Evolutionary conservation across 2,113 vertebrate genomes (phyloP).

Genomic region (Entelurus aequoreus): DNA sequence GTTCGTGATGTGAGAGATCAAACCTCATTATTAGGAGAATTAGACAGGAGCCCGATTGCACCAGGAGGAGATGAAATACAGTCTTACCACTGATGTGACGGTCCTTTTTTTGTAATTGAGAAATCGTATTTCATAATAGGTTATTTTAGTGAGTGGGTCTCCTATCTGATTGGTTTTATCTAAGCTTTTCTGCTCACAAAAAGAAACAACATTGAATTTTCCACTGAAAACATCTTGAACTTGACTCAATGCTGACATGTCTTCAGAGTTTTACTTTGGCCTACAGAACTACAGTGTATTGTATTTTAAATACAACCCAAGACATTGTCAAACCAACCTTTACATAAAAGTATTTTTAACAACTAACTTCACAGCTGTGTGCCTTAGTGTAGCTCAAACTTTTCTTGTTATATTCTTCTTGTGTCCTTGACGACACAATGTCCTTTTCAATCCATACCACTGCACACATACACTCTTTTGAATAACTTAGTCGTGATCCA

Average conservation of each 20-base stretch:
- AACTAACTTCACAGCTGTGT: too few species aligned
- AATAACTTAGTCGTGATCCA: too few species aligned
- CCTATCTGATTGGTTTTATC: conserved; percentile 5
- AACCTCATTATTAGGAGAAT: neutral
- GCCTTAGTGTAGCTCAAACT: too few species aligned
- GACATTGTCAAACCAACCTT: neutral
- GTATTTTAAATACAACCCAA: neutral
- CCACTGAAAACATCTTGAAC: neutral
- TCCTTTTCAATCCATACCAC: too few species aligned
- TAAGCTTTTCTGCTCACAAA: conserved; percentile 6
- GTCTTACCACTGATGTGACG: neutral
- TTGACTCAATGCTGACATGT: neutral
- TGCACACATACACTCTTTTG: too few species aligned
- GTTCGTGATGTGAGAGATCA: neutral
- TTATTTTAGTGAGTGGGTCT: conserved; percentile 10
- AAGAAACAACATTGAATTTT: neutral
- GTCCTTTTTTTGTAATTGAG: conserved; percentile 5
- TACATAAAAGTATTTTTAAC: too few species aligned
- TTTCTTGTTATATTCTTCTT: too few species aligned
- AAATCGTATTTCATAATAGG: conserved; percentile 10
- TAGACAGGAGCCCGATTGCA: conserved; percentile 21
- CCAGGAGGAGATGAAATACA: conserved; percentile 4
- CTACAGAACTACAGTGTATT: neutral
- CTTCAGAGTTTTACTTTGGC: neutral
- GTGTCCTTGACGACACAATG: too few species aligned